Evolutionary conservation across 2,113 vertebrate species (phyloP), one percentile per base, ranked within the genome.

Genomic region (Hyperopisus bebe): DNA sequence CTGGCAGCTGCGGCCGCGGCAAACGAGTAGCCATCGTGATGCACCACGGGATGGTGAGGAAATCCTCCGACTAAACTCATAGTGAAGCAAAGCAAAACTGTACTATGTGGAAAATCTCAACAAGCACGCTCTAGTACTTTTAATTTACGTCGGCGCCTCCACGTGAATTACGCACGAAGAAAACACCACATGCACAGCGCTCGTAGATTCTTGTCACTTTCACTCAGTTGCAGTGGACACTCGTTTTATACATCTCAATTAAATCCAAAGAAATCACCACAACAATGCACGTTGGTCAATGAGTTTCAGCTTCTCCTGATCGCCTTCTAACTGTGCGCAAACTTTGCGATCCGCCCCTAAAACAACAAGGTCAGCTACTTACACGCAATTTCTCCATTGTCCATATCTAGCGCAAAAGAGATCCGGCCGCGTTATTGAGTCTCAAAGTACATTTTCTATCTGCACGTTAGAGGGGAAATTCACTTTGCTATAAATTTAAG

Each of bases 61-160:
- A 98, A 99, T 90, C 98, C 98, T 92, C 98, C 97, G 19, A 98
- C 98, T 44, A 99, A 93, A 97, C 98, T 99, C 98, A 98, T 99
- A 35, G 93, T 95, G 90, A 89, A 58, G 70, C 53, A 70, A 55
- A 85, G 74, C 87, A 50, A 87, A 87, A 31, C 13, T 58, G 88
- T 85, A 83, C 55, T 74, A 58, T 19, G 31, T 31, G 74, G 50
- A 89, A 90, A 51, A 51, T 70, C 77, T 48, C 87, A 77, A 74
- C 13, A 74, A 48, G 87, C 87, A 91, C 70, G 44, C 70, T 55
- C 88, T 83, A 39, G 66, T 62, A 24, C 55, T 90, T 74, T 90
- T 50, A 87, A 70, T 89, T 80, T 88, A 86, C 42, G 15, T 84
- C 82, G 42, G 31, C 80, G 88, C 87, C 31, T 88, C 84, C 91